Percentiles rank a stretch among this genome's conserved stretches.
These are phyloP conservation scores for Paracanthobrama guichenoti DNA, from an alignment of 2,113 vertebrate genomes.

Conservation along the genomic window DNA sequence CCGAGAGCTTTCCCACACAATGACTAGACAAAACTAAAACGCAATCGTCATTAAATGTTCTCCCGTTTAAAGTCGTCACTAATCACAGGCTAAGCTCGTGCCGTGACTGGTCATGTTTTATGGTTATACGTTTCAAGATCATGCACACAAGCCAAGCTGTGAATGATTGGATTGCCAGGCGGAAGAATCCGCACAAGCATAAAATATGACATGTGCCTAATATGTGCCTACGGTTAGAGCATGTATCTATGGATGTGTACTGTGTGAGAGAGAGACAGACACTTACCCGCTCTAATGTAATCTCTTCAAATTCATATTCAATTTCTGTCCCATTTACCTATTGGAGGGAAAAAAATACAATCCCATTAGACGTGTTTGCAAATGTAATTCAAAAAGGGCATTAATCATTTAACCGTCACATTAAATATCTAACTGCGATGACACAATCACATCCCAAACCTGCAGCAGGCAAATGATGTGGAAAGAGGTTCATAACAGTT, in stretches of 20 bases:
- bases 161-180: constrained; percentile 14
- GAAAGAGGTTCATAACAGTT: constrained; percentile 4
- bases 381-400: constrained; percentile 1
- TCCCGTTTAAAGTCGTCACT: background rate
- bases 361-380: constrained; percentile 39
- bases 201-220: background rate
- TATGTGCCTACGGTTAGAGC: background rate
- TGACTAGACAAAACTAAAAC: background rate
- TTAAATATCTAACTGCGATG: background rate
- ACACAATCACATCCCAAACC: background rate
- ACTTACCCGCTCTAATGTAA: constrained; percentile 95
- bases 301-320: constrained; percentile 99
- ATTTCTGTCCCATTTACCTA: constrained; percentile 98
- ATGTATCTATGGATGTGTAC: background rate
- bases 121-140: background rate
- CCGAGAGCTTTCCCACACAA: background rate
- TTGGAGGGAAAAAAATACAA: constrained; percentile 54
- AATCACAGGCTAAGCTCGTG: background rate
- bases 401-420: constrained; percentile 11
- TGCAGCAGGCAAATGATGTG: background rate
- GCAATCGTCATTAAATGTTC: background rate
- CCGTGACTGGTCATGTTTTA: background rate
- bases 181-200: background rate
- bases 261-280: background rate
- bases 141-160: background rate